Percentiles rank a stretch among this genome's conserved stretches.
Evolutionary conservation across 2,888 invertebrate species (phyloP).

Genomic region (Rotaria socialis): DNA sequence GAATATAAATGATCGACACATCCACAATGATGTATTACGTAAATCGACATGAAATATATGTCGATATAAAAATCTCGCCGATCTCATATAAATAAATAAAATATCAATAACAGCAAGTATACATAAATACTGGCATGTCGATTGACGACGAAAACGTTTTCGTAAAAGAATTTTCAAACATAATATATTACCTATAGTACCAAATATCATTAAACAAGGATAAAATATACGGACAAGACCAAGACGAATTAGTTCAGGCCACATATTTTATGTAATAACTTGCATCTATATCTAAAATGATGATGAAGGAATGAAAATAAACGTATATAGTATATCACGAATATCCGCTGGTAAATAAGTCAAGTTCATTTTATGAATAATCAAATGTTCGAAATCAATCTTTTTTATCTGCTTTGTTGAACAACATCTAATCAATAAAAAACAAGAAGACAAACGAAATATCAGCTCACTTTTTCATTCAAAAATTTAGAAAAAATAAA

Average conservation of each 20-base stretch:
- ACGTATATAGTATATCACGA: too few relatives aligned
- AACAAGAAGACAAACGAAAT: too few relatives aligned
- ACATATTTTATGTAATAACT: background rate
- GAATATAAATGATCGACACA: slow-evolving; percentile 4
- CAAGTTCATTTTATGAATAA: too few relatives aligned
- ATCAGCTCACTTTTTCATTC: too few relatives aligned
- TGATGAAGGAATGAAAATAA: too few relatives aligned
- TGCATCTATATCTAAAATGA: background rate
- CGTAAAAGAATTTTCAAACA: slow-evolving; percentile 28
- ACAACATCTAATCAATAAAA: too few relatives aligned
- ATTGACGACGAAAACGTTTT: slow-evolving; percentile 3
- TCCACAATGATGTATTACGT: slow-evolving; percentile 15
- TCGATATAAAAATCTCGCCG: background rate
- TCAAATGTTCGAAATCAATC: too few relatives aligned
- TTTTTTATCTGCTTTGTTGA: too few relatives aligned
- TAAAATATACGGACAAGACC: background rate
- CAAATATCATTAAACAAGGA: slow-evolving; percentile 31
- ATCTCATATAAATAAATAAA: slow-evolving; percentile 16
- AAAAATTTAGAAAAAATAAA: too few relatives aligned
- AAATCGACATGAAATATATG: background rate
- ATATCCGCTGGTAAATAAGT: too few relatives aligned
- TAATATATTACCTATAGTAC: slow-evolving; percentile 6
- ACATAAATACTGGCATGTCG: slow-evolving; percentile 30
- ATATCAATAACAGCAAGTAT: slow-evolving; percentile 22
- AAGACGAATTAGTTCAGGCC: background rate